phyloP scores from a whole-genome alignment of 2,113 vertebrate species.

The Chrysochloris asiatica region DNA sequence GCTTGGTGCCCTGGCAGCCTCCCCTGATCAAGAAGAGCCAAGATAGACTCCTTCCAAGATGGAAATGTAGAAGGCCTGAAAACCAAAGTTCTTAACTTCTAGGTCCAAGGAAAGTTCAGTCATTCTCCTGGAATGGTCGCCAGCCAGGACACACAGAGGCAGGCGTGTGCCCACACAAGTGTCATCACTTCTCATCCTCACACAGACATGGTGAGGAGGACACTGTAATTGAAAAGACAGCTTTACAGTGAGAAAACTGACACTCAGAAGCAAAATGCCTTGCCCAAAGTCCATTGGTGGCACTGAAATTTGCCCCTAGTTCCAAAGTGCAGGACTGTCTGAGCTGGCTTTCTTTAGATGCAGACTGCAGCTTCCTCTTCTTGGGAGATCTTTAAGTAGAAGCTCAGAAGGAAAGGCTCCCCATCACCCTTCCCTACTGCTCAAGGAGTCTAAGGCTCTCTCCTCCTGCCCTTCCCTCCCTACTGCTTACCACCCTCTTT shows the following conservation, averaged over 20 bases:
- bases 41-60: neutral
- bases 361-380: neutral
- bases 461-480: neutral
- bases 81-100: neutral
- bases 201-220: neutral
- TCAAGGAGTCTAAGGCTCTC: neutral
- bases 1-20: neutral
- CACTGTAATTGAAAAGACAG: neutral
- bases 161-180: neutral
- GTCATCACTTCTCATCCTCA: fast-evolving
- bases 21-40: neutral
- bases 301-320: neutral
- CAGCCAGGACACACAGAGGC: neutral
- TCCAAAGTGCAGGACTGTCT: neutral
- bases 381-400: neutral
- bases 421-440: neutral
- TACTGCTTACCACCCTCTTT: conserved; percentile 65
- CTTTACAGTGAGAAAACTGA: neutral
- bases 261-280: neutral
- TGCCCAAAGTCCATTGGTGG: neutral
- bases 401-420: neutral
- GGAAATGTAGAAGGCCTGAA: fast-evolving
- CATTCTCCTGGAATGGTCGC: neutral
- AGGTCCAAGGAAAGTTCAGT: neutral
- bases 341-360: neutral